phyloP scores from a whole-genome alignment of 2,888 invertebrate genomes.

The Leptinotarsa rubiginosa region DNA sequence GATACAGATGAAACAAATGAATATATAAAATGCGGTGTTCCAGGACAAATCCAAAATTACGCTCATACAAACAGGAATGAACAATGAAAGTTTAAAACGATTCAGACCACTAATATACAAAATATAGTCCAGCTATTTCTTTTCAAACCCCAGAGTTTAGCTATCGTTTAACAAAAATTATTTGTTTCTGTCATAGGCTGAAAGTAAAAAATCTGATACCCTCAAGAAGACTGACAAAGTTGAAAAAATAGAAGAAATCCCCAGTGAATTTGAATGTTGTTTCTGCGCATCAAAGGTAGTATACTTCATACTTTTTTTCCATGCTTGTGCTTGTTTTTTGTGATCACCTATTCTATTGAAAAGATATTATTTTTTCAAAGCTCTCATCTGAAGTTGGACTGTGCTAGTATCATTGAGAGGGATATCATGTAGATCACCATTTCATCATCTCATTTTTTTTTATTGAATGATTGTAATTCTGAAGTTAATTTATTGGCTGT shows the following conservation, averaged over 20 bases:
- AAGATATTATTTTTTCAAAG: background rate
- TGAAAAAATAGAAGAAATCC: slow-evolving; percentile 86
- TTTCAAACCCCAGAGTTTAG: background rate
- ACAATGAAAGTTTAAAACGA: too few species aligned
- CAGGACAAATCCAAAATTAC: too few species aligned
- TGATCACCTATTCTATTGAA: background rate
- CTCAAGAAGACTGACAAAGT: slow-evolving; percentile 71
- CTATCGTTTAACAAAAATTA: slow-evolving; percentile 23
- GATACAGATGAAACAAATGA: too few species aligned
- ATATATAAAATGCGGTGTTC: too few species aligned
- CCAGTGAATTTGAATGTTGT: slow-evolving; percentile 97
- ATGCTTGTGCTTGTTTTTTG: slow-evolving; percentile 27
- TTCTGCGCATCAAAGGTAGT: slow-evolving; percentile 94
- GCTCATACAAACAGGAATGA: too few species aligned
- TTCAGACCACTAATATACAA: background rate
- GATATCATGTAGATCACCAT: too few species aligned
- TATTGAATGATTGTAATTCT: too few species aligned
- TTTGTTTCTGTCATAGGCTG: slow-evolving; percentile 63
- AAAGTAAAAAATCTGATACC: slow-evolving; percentile 74
- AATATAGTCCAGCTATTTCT: background rate
- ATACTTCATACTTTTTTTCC: slow-evolving; percentile 24
- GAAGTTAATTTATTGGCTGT: too few species aligned
- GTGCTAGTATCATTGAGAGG: background rate
- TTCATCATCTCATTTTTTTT: too few species aligned
- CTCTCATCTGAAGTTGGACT: background rate